Percentiles rank a stretch among this genome's conserved stretches.
Evolutionary conservation across 2,888 invertebrate species (phyloP).

Genomic region (Noctua janthe): DNA sequence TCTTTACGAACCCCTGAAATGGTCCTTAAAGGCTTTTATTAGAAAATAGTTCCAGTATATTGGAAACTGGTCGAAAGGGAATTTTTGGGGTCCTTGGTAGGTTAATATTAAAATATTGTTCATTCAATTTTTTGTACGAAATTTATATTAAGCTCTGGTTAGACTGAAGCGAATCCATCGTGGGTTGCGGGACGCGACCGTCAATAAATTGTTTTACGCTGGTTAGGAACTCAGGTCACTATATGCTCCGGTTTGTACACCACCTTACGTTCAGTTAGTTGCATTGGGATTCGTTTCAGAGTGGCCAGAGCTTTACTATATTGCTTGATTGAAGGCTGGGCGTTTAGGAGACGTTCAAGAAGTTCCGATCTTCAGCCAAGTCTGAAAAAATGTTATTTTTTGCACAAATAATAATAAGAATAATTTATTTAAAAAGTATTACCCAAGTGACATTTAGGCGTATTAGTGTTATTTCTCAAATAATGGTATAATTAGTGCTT

Average conservation of each 20-base stretch:
- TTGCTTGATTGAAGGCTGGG: background rate
- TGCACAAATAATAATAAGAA: too few relatives aligned
- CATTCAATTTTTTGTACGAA: background rate
- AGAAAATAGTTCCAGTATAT: conserved; percentile 37
- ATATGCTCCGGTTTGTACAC: background rate
- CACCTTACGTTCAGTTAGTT: background rate
- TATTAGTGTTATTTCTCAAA: too few relatives aligned
- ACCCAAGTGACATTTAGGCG: too few relatives aligned
- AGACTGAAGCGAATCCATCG: background rate
- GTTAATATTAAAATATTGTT: conserved; percentile 6
- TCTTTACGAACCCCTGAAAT: conserved; percentile 12
- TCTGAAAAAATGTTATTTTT: background rate
- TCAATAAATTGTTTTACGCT: background rate
- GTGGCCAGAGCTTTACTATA: background rate
- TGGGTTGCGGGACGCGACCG: background rate
- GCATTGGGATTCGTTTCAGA: background rate
- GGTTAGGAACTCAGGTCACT: background rate
- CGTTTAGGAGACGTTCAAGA: background rate
- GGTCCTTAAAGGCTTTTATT: conserved; percentile 23
- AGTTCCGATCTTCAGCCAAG: background rate
- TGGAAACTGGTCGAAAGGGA: conserved; percentile 21
- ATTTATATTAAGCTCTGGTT: background rate
- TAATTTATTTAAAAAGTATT: too few relatives aligned
- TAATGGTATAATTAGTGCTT: too few relatives aligned
- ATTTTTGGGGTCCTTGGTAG: background rate